Evolutionary conservation across 2,113 vertebrate species (phyloP).

Genomic region (Lampris incognitus): DNA sequence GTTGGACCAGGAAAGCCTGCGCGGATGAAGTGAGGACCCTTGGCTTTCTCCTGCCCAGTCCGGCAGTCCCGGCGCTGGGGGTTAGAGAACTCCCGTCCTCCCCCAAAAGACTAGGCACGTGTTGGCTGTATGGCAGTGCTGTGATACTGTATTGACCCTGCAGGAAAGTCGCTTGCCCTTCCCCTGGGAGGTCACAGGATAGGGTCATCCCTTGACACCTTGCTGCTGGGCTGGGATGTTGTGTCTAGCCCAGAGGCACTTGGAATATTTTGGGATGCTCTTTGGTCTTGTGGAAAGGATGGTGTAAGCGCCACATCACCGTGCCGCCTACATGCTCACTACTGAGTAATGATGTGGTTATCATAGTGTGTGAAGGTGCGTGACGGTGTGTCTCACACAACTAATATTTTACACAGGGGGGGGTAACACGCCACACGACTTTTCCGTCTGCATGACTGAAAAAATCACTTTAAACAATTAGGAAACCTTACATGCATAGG

Average conservation of each 20-base stretch:
- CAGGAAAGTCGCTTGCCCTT: not conserved
- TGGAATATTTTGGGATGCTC: not conserved
- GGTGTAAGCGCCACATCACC: not conserved
- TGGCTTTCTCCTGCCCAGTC: not conserved
- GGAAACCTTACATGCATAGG: no score
- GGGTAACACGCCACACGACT: no score
- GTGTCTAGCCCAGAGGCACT: conserved; percentile 18
- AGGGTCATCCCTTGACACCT: not conserved
- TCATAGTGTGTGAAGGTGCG: not conserved
- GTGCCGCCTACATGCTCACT: not conserved
- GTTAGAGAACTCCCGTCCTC: not conserved
- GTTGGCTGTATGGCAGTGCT: no score
- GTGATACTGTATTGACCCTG: not conserved
- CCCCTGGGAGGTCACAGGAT: not conserved
- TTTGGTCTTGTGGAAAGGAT: not conserved
- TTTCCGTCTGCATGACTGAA: no score
- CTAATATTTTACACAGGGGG: no score
- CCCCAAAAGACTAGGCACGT: no score
- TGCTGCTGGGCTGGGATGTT: not conserved
- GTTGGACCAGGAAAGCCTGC: no score
- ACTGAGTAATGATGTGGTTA: not conserved
- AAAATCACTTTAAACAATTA: no score
- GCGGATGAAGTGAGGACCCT: no score
- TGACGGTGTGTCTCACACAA: not conserved
- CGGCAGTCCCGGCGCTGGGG: not conserved